Conservation (phyloP, 2,113 vertebrate species). For the Australoheros scitulus region DNA sequence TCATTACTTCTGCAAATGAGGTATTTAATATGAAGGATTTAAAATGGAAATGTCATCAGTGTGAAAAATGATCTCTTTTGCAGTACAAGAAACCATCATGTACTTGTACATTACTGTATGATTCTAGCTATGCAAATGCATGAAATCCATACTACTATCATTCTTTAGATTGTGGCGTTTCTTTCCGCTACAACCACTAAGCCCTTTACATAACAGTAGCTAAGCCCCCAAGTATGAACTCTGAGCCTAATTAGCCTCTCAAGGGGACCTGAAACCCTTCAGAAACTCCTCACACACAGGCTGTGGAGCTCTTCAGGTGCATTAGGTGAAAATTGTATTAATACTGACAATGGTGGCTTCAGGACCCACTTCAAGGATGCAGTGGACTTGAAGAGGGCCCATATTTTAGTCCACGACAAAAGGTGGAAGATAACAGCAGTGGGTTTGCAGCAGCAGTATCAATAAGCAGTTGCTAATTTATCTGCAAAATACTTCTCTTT, state of each 20-base stretch:
- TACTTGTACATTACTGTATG: neutral
- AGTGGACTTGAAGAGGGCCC: slow-evolving; percentile 17
- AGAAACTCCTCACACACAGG: neutral
- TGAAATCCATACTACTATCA: neutral
- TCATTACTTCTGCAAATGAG: slow-evolving; percentile 90
- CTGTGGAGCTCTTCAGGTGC: slow-evolving; percentile 48
- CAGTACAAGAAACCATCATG: slow-evolving; percentile 2
- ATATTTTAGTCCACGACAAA: slow-evolving; percentile 38
- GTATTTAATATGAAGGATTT: slow-evolving; percentile 56
- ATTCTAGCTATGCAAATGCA: slow-evolving; percentile 6
- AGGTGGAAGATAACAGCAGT: slow-evolving; percentile 5
- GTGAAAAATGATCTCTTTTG: slow-evolving; percentile 19
- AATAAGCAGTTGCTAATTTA: neutral
- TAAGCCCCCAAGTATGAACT: slow-evolving; percentile 26
- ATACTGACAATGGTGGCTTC: slow-evolving; percentile 29
- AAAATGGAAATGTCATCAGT: slow-evolving; percentile 61
- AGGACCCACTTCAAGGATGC: slow-evolving; percentile 30
- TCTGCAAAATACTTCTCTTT: neutral
- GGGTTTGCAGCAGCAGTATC: neutral
- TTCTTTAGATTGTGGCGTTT: slow-evolving; percentile 17
- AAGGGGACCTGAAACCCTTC: slow-evolving; percentile 26
- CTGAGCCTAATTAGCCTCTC: slow-evolving; percentile 40
- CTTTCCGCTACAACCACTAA: slow-evolving; percentile 10
- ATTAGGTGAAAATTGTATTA: slow-evolving; percentile 62
- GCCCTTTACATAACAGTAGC: neutral